These are phyloP conservation scores for human DNA, from an alignment of 2,113 vertebrate genomes.

Conservation along the genomic window DNA sequence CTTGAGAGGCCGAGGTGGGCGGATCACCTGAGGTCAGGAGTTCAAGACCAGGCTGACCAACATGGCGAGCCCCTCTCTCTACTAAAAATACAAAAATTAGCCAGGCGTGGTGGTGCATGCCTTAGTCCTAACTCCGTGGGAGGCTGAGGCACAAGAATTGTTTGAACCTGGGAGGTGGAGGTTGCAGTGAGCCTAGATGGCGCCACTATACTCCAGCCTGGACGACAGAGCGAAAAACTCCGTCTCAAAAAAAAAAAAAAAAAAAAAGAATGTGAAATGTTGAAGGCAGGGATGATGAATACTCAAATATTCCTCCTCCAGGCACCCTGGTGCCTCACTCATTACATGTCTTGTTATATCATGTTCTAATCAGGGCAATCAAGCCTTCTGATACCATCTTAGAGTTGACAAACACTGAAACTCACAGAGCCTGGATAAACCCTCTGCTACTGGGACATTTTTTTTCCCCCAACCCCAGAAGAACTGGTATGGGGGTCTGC, in stretches of 20 bases:
- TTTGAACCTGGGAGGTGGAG: no score
- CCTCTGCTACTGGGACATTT: neutral
- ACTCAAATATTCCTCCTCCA: neutral
- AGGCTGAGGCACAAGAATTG: no score
- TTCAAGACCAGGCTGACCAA: no score
- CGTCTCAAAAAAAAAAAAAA: neutral
- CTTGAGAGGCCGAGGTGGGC: no score
- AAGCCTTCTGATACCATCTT: neutral
- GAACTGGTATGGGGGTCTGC: neutral
- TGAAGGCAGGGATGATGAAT: neutral
- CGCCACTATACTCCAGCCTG: no score
- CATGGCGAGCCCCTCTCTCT: no score
- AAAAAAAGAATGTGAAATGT: neutral
- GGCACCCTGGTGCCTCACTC: neutral
- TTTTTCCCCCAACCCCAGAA: neutral
- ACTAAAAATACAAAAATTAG: no score
- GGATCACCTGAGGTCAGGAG: no score
- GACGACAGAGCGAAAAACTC: no score
- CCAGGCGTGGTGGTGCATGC: no score
- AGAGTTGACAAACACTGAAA: conserved; percentile 29
- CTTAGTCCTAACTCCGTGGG: no score
- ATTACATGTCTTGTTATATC: neutral
- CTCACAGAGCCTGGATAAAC: neutral
- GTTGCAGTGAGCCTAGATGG: no score
- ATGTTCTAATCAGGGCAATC: neutral